phyloP scores from a whole-genome alignment of 30 jellyfish, hydroid and myxozoan species.

The Aurelia sp. region DNA sequence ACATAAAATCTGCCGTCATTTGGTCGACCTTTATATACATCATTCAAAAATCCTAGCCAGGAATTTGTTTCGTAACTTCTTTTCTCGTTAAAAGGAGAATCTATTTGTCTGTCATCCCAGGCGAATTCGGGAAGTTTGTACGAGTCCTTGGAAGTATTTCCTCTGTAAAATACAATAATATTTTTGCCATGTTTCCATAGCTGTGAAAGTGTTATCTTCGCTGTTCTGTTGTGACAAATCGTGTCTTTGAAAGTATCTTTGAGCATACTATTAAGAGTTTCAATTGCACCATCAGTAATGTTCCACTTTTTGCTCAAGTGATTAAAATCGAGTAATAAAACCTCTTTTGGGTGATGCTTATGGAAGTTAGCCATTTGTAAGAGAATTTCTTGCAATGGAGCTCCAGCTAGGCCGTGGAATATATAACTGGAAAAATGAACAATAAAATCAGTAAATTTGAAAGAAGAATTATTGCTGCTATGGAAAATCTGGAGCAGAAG shows the following conservation, averaged over 20 bases:
- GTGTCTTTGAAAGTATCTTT: neutral
- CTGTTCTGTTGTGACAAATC: slow-evolving; percentile 14
- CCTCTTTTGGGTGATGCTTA: slow-evolving; percentile 47
- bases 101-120: neutral
- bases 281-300: neutral
- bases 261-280: neutral
- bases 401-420: slow-evolving; percentile 74
- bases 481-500: too few relatives aligned
- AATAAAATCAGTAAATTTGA: too few relatives aligned
- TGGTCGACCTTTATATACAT: slow-evolving; percentile 21
- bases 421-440: slow-evolving; percentile 23
- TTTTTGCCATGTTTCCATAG: slow-evolving; percentile 28
- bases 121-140: neutral
- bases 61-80: slow-evolving; percentile 20
- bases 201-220: neutral
- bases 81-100: slow-evolving; percentile 58
- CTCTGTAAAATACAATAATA: slow-evolving; percentile 30
- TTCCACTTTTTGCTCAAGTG: slow-evolving; percentile 21
- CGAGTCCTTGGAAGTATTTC: neutral
- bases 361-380: slow-evolving; percentile 26
- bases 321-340: slow-evolving; percentile 67
- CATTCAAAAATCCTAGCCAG: slow-evolving; percentile 51
- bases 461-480: too few relatives aligned
- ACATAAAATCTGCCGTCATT: slow-evolving; percentile 41
- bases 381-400: slow-evolving; percentile 24